Evolutionary conservation across 2,797 vertebrate genomes (phyloP), one percentile per base, ranked within the genome.

Genomic region (Macropus fuliginosus): DNA sequence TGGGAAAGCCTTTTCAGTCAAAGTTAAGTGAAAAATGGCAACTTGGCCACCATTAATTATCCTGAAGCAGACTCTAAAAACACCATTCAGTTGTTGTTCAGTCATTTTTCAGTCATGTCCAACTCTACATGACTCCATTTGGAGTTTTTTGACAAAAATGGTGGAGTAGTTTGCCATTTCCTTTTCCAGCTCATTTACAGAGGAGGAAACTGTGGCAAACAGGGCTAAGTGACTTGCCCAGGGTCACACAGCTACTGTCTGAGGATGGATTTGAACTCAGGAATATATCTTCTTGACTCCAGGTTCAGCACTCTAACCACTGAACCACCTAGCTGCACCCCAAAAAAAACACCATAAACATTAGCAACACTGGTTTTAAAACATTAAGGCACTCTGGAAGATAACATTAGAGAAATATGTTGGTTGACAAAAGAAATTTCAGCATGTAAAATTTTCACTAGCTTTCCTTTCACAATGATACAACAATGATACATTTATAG

Each of bases 321-420:
- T 66, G 5, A n/a, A 66, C 14, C 3, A 66, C 4, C 62, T 66
- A 66, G 14, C 62, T n/a, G 34, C 16, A 66, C 16, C 34, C 14
- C 46, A 1, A 52, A 66, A 66, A 66, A n/a, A 66, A 18, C 34
- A 66, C 34, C 34, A n/a, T 16, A n/a, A 55, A 55, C 56, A 93
- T 96, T 74, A 96, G 91, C 66, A 95, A 95, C 91, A 96, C 87
- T 92, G 56, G 59, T 81, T 95, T 91, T 46, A 94, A 96, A 96
- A 91, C 92, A 93, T 50, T 90, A 91, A 94, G 12, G 55, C 24
- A 90, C 4, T 90, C 46, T 92, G 16, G 55, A 97, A 92, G 89
- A 91, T 93, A 56, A 56, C 21, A 91, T 95, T 94, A 91, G 55
- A 87, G 91, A 92, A 95, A 66, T 81, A n/a, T 66, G 94, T 94